Evolutionary conservation across 2,888 invertebrate genomes (phyloP), one percentile per base, ranked within the genome.

Genomic region (Selenia dentaria): DNA sequence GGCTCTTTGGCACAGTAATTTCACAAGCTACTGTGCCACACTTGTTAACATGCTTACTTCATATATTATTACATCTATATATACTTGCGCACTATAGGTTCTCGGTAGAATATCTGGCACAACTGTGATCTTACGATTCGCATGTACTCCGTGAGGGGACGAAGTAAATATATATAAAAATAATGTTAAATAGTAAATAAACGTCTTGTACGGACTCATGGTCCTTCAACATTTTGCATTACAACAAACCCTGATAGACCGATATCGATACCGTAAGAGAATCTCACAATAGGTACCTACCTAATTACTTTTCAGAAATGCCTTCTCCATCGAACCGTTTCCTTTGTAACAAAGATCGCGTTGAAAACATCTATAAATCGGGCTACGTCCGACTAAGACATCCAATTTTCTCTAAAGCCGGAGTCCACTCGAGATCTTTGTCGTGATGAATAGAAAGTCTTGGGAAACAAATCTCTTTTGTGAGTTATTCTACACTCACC

Each of bases 341-440:
- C 69, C 65, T 36, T 29, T 37, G 8, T 31, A 43, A 13, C 28
- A 27, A 34, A 56, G 41, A 51, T 48, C 39, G 57, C 51, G 63
- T 52, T 69, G 73, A 70, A 77, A 75, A 54, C 74, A 80, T 82
- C 83, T 77, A 83, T 84, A 83, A 84, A 83, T 82, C 82, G 74
- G 60, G 59, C 65, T 70, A 70, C 71, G 80, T 74, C 74, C 66
- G 63, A 79, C 74, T 76, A 77, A 82, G 84, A 82, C 82, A 83
- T 84, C 83, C 85, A 87, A 85, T 86, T 87, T 87, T 84, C 83
- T 85, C 74, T 81, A 82, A 85, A 82, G 83, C 83, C 72, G 70
- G 73, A 83, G 79, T 83, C 83, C 83, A 83, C 77, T 78, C 67
- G 65, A 82, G 78, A 82, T 83, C 83, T 76, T 77, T 77, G 79